Percentiles rank a stretch among this genome's conserved stretches.
These are phyloP conservation scores for Amphipyra tragopoginis DNA, from an alignment of 2,888 invertebrate species.

Conservation along the genomic window DNA sequence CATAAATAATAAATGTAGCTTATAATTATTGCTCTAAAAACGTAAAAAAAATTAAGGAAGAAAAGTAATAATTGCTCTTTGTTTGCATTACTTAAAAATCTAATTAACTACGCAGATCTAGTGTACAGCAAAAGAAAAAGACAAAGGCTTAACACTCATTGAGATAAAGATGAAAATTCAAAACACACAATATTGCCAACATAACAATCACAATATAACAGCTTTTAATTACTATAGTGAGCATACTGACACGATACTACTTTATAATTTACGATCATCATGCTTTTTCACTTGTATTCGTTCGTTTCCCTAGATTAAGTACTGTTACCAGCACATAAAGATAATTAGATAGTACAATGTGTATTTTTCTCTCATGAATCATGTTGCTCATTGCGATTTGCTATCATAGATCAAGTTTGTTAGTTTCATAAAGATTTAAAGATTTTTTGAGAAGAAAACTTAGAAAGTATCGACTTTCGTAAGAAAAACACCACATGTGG, in stretches of 20 bases:
- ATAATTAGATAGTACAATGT: slow-evolving; percentile 31
- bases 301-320: slow-evolving; percentile 30
- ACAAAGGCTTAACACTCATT: too few relatives aligned
- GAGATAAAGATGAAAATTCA: too few relatives aligned
- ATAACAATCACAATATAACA: slow-evolving; percentile 9
- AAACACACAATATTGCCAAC: neutral
- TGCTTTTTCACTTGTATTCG: slow-evolving; percentile 29
- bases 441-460: too few relatives aligned
- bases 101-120: too few relatives aligned
- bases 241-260: slow-evolving; percentile 9
- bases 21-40: too few relatives aligned
- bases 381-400: slow-evolving; percentile 11
- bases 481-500: too few relatives aligned
- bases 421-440: neutral
- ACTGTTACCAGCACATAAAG: slow-evolving; percentile 27
- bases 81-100: too few relatives aligned
- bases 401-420: slow-evolving; percentile 1
- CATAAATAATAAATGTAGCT: too few relatives aligned
- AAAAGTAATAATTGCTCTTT: too few relatives aligned
- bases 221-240: slow-evolving; percentile 24
- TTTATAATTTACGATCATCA: slow-evolving; percentile 15
- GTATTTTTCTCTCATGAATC: slow-evolving; percentile 35
- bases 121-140: too few relatives aligned
- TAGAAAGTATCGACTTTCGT: too few relatives aligned
- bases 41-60: too few relatives aligned